A percentile compares a stretch with the other conserved stretches of the same genome.
phyloP scores from a whole-genome alignment of 1,140 invertebrate genomes.

The Cyrtorhinus lividipennis region DNA sequence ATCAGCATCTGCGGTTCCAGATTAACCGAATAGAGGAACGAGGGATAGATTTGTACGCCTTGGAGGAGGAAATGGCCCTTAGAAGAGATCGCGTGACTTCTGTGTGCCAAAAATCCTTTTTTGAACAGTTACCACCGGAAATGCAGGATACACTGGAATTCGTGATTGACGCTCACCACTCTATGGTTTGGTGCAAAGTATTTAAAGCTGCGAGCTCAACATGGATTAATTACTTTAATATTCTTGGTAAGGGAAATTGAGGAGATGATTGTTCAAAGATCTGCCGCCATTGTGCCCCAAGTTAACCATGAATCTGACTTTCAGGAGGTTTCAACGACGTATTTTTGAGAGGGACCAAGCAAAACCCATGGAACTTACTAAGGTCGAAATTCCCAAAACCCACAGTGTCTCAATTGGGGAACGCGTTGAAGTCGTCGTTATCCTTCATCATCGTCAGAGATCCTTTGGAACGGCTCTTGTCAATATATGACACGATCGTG shows the following conservation, averaged over 20 bases:
- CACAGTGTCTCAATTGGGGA: conserved; percentile 44
- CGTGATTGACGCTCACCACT: conserved; percentile 59
- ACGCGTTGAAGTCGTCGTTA: conserved; percentile 45
- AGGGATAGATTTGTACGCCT: conserved; percentile 12
- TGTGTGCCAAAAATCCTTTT: conserved; percentile 12
- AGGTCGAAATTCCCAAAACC: conserved; percentile 62
- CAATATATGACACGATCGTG: conserved; percentile 82
- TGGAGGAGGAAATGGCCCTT: conserved; percentile 17
- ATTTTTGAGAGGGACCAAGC: conserved; percentile 24
- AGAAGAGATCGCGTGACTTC: conserved; percentile 14
- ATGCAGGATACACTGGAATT: conserved; percentile 62
- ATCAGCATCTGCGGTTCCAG: too few relatives aligned
- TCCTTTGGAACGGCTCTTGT: conserved; percentile 75
- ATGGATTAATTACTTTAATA: conserved; percentile 79
- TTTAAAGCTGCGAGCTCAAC: conserved; percentile 61
- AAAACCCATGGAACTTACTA: conserved; percentile 38
- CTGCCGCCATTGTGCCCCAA: too few relatives aligned
- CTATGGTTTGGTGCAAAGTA: conserved; percentile 50
- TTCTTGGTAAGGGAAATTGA: conserved; percentile 42
- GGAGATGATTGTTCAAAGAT: neutral
- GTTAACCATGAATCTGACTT: too few relatives aligned
- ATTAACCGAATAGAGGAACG: conserved; percentile 11
- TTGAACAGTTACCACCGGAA: conserved; percentile 31
- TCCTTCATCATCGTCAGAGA: conserved; percentile 78
- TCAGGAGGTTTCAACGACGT: conserved; percentile 27